Base-by-base conservation (phyloP, 2,113 vertebrate species). In the Lutjanus erythropterus region DNA sequence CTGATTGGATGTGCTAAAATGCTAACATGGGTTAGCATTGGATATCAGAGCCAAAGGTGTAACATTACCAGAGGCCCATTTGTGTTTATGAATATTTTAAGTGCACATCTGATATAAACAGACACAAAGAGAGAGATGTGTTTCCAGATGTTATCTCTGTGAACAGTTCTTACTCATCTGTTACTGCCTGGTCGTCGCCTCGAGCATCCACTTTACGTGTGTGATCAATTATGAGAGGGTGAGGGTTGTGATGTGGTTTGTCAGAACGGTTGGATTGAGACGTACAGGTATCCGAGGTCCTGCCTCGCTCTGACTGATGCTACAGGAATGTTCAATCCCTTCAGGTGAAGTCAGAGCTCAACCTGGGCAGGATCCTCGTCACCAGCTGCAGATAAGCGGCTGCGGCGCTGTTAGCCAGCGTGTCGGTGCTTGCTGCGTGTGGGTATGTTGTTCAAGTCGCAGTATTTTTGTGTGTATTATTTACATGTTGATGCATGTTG, bases 361-460 rank as follows among this genome's bases (percentile, higher is more conserved):
- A 50, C 37, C 37, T 9, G 41, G 47, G 42, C 67, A 50, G 53
- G 74, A 71, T 25, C 56, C 50, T 74, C 42, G 18, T 60, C 35
- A 71, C 18, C 31, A 44, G 78, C 71, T 75, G 75, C 50, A 53
- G 7, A 49, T 65, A 67, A 74, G 33, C 2, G 14, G 37, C 46
- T 42, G 58, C 37, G 16, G 64, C 23, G 4, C 5, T 29, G 1
- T 27, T 49, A 58, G 52, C 35, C 42, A 23, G 66, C 88, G 5
- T 88, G 90, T 83, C 15, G 3, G 25, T 74, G 74, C 90, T 70
- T 77, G 88, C 23, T 90, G 92, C 86, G 49, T 46, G 68, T 62
- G 18, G 21, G 47, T 4, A 52, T 4, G 16, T n/a, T 70, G 33
- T 75, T 70, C 23, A 55, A 71, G 27, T 18, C 29, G 10, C 53